Conservation (phyloP, 2,113 vertebrate species). For the Paraplagusia blochii region DNA sequence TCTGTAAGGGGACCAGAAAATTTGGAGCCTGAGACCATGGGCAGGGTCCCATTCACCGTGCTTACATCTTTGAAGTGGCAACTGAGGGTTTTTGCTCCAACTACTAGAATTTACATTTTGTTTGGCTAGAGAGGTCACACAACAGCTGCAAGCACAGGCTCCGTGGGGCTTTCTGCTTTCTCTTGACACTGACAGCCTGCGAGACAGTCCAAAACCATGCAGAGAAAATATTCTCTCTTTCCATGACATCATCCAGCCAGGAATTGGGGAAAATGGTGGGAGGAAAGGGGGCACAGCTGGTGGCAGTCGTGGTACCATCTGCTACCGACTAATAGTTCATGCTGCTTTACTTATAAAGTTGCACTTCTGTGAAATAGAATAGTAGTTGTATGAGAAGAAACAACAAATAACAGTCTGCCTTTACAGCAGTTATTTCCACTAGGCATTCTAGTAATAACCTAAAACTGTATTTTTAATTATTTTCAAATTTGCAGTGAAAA, state of each 20-base stretch:
- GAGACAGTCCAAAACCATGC: constrained; percentile 73
- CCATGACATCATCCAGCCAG: constrained; percentile 86
- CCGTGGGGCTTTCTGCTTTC: constrained; percentile 74
- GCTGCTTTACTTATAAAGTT: constrained; percentile 80
- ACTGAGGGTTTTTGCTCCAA: constrained; percentile 69
- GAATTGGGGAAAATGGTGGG: constrained; percentile 59
- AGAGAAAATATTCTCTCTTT: constrained; percentile 83
- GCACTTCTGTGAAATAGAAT: constrained; percentile 61
- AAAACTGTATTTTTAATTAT: too few relatives aligned
- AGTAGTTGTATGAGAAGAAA: constrained; percentile 23
- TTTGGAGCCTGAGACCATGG: constrained; percentile 27
- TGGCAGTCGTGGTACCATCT: constrained; percentile 89
- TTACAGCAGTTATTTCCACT: too few relatives aligned
- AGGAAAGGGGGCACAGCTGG: constrained; percentile 85
- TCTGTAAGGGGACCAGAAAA: constrained; percentile 36
- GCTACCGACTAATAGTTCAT: constrained; percentile 81
- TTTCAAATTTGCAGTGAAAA: too few relatives aligned
- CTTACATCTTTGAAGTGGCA: constrained; percentile 73
- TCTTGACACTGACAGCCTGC: constrained; percentile 79
- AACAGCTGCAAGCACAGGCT: constrained; percentile 80
- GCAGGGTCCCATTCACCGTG: constrained; percentile 50
- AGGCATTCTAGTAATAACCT: too few relatives aligned
- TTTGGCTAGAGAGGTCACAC: constrained; percentile 76
- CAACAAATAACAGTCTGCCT: neutral
- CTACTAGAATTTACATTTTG: constrained; percentile 70